Evolutionary conservation across 1,140 invertebrate genomes (phyloP), one percentile per base, ranked within the genome.

Genomic region (Leucophenga varia): DNA sequence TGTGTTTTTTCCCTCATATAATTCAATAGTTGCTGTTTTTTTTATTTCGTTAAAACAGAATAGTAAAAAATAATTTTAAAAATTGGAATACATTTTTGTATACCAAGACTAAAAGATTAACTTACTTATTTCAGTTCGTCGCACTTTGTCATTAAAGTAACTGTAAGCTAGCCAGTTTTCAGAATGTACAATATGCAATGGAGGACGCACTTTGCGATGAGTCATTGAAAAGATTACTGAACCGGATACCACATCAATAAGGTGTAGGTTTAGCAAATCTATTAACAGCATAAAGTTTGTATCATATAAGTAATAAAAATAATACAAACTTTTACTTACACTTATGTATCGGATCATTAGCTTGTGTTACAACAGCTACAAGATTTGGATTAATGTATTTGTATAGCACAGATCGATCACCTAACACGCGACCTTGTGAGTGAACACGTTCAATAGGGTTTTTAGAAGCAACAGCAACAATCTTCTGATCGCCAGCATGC

Each of bases 311-410:
- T n/a, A n/a, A n/a, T n/a, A n/a, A n/a, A n/a, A n/a, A 2, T 17
- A 1, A 9, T 28, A 19, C 17, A 41, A 38, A 31, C 35, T 22
- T 39, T 48, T 16, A 74, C 60, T 80, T 78, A 88, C 87, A 82
- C 81, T 90, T 89, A 64, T 91, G 84, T 35, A 83, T 74, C 40
- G 80, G 80, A 76, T 93, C 89, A 32, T 83, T 80, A 35, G 86
- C 87, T 74, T 93, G 82, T 1, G 91, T 89, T 7, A 90, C 81
- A 53, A 98, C 80, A 18, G 90, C 90, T 34, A 96, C 86, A 47
- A 99, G 78, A 80, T 99, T 98, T 18, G 97, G 97, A 83, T 99
- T 99, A 37, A 94, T 83, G 75, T 99, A 98, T 75, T 99, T 99
- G 78, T 99, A 99, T 14, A 98, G 82, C 31, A 99, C 96, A 68